Evolutionary conservation across 2,888 invertebrate species (phyloP).

Genomic region (Stramonita haemastoma): DNA sequence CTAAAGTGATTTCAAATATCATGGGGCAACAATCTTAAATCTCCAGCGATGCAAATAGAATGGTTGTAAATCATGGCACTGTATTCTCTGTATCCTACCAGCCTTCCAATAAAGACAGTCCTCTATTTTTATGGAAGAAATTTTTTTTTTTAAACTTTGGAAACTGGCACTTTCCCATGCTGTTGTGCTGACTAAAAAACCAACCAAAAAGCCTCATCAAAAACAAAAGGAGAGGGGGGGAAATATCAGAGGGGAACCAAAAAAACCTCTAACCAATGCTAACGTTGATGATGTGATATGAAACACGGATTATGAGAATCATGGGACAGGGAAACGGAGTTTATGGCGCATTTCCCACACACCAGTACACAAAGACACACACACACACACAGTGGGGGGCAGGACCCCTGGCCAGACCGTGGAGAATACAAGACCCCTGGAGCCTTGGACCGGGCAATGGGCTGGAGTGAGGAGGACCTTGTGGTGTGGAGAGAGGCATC

Average conservation of each 20-base stretch:
- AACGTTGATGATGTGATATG: not conserved
- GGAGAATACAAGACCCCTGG: constrained; percentile 21
- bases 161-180: not conserved
- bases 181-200: not conserved
- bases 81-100: too few relatives aligned
- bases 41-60: too few relatives aligned
- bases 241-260: not conserved
- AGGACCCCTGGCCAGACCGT: constrained; percentile 23
- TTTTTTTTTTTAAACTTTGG: too few relatives aligned
- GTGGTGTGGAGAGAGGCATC: constrained; percentile 10
- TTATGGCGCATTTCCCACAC: not conserved
- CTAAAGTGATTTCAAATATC: too few relatives aligned
- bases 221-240: not conserved
- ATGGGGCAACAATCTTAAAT: too few relatives aligned
- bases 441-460: constrained; percentile 16
- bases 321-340: not conserved
- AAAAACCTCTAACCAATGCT: not conserved
- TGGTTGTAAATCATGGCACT: too few relatives aligned
- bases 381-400: not conserved
- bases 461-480: constrained; percentile 29
- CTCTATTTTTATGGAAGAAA: too few relatives aligned
- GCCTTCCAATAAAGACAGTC: too few relatives aligned
- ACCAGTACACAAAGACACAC: not conserved
- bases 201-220: not conserved
- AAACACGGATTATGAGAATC: not conserved